Conservation (phyloP, 2,797 vertebrate genomes). For the Mormyrops attenuatus region DNA sequence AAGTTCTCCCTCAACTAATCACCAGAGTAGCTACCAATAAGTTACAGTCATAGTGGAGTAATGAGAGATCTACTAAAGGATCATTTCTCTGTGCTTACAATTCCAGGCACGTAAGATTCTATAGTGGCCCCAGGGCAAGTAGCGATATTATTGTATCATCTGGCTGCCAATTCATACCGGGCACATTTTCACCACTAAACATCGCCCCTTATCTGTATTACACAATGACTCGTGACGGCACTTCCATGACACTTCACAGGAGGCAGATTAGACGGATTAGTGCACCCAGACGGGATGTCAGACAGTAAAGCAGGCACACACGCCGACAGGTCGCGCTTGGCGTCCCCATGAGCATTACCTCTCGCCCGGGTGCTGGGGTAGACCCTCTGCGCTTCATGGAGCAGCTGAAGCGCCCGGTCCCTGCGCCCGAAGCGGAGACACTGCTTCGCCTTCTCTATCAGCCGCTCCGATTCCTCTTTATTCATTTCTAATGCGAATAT, state of each 20-base stretch:
- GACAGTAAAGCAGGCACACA: neutral
- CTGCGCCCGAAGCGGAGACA: conserved; percentile 67
- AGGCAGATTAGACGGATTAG: neutral
- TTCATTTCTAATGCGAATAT: conserved; percentile 48
- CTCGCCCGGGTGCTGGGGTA: conserved; percentile 67
- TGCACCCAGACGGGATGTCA: neutral
- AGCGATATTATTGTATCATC: neutral
- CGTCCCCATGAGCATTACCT: conserved; percentile 53
- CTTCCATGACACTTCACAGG: neutral
- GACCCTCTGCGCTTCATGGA: conserved; percentile 66
- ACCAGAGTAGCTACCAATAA: neutral
- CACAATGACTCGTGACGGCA: neutral
- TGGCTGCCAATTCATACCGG: neutral
- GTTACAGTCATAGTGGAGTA: neutral
- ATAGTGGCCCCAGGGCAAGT: neutral
- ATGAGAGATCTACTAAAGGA: neutral
- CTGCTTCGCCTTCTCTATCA: conserved; percentile 72
- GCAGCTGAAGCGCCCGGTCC: conserved; percentile 65
- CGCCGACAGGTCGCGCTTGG: neutral
- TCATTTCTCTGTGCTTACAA: neutral
- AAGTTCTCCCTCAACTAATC: neutral
- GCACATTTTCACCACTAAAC: neutral
- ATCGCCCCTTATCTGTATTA: neutral
- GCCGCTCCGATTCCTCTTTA: conserved; percentile 65
- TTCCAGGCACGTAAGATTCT: neutral